These are phyloP conservation scores for Spatulosminthurus flaviceps DNA, from an alignment of 2,888 invertebrate genomes.

Conservation along the genomic window DNA sequence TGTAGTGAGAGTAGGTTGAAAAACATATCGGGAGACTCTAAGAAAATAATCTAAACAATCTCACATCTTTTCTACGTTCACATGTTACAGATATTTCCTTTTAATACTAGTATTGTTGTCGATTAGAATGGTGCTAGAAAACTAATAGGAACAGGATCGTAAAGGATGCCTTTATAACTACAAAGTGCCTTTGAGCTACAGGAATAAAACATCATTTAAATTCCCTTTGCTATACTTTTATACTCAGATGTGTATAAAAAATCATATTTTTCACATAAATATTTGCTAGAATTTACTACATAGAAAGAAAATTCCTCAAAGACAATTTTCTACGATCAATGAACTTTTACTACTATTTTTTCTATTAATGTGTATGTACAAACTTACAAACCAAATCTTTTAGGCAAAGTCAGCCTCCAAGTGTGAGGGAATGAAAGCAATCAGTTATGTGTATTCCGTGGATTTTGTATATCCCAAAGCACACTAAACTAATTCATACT, in stretches of 20 bases:
- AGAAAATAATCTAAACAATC: background rate
- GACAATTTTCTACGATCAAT: background rate
- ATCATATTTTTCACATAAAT: background rate
- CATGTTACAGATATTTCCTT: no score
- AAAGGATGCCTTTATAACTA: background rate
- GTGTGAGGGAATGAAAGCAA: no score
- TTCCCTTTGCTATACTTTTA: background rate
- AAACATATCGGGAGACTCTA: background rate
- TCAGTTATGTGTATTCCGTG: background rate
- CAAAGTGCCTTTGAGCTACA: slow-evolving; percentile 30
- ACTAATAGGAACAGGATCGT: slow-evolving; percentile 33
- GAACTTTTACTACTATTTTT: slow-evolving; percentile 12
- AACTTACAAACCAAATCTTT: background rate
- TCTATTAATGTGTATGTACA: no score
- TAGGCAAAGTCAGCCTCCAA: no score
- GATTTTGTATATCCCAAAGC: no score
- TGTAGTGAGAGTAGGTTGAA: background rate
- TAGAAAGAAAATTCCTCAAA: background rate
- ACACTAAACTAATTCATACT: no score
- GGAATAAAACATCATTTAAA: slow-evolving; percentile 44
- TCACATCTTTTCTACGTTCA: slow-evolving; percentile 3
- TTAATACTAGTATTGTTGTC: background rate
- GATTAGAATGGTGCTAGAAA: slow-evolving; percentile 28
- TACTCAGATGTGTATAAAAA: slow-evolving; percentile 15
- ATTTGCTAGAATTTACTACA: background rate